Base-by-base conservation (phyloP, 2,888 invertebrate species). In the Petrolisthes cinctipes region DNA sequence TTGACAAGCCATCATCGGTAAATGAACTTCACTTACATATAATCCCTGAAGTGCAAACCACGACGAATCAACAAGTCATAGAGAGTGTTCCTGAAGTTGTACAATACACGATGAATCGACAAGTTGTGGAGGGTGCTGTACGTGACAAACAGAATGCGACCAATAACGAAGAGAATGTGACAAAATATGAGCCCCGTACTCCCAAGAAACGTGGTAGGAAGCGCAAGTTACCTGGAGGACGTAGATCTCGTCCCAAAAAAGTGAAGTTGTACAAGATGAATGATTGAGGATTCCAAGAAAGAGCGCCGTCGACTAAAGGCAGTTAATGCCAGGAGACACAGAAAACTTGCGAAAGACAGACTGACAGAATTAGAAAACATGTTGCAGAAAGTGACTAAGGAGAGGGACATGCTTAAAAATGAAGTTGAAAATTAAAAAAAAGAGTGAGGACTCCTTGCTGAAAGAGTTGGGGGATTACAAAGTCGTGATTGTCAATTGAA, bases 151-250 rank as follows among this genome's bases (percentile, higher is more conserved):
- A 37, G 37, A 37, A 37, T 37, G 2, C 37, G 37, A 37, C 37
- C 37, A 37, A 37, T 37, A 37, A 37, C 37, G 37, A 37, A 37
- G 37, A 37, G 37, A 37, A 37, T 37, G 37, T 37, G 0, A 37
- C 37, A 37, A 37, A 37, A 37, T 37, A 37, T 37, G 37, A 37
- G 37, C 37, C 37, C 37, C 37, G 37, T 37, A 37, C 37, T 37
- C 81, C 81, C 81, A 81, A 61, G 81, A 81, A 61, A 17, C 81
- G 81, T 17, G 81, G 81, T 2, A 20, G 81, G 37, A 81, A 81
- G 61, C 61, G 4, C 61, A 81, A 81, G 81, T 5, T 20, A 2
- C 57, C 37, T 17, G 61, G 53, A 20, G 9, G 11, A 20, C 81
- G 81, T 20, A 37, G 76, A 37, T 17, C 14, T 17, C 79, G 79